These are phyloP conservation scores for Dysmachus trigonus DNA, from an alignment of 2,888 invertebrate genomes.

Conservation along the genomic window DNA sequence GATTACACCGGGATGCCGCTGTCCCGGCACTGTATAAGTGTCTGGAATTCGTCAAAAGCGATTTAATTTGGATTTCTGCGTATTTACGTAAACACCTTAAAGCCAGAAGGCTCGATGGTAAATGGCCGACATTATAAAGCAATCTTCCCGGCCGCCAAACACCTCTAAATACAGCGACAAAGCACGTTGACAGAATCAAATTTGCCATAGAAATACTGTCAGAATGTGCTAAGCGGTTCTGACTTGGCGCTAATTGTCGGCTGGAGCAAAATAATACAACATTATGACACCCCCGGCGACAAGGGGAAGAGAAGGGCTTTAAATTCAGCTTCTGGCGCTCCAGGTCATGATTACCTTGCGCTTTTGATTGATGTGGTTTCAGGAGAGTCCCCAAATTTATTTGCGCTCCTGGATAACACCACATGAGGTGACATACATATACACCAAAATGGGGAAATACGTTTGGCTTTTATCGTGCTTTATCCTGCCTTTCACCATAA, in stretches of 20 bases:
- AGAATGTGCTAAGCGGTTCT: not conserved
- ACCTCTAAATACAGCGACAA: not conserved
- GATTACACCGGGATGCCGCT: conserved; percentile 1
- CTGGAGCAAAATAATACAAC: conserved; percentile 5
- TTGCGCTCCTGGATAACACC: not conserved
- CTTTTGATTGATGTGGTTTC: conserved; percentile 15
- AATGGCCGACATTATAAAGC: conserved; percentile 1
- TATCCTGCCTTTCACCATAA: not conserved
- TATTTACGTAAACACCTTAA: conserved; percentile 14
- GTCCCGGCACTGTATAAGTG: not conserved
- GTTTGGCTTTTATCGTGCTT: not conserved
- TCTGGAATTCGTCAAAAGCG: conserved; percentile 15
- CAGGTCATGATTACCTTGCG: not conserved
- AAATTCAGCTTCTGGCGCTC: not conserved
- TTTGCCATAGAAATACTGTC: not conserved
- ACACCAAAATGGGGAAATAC: not conserved
- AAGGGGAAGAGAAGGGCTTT: not conserved
- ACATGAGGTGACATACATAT: not conserved
- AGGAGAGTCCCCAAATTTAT: not conserved
- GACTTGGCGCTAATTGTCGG: not conserved
- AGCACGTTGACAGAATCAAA: not conserved
- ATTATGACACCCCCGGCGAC: not conserved
- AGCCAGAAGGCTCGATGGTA: not conserved
- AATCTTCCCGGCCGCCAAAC: not conserved
- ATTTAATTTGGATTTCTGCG: conserved; percentile 22